phyloP scores from a whole-genome alignment of 2,888 invertebrate species.

The Callyntrura guangdongensis region DNA sequence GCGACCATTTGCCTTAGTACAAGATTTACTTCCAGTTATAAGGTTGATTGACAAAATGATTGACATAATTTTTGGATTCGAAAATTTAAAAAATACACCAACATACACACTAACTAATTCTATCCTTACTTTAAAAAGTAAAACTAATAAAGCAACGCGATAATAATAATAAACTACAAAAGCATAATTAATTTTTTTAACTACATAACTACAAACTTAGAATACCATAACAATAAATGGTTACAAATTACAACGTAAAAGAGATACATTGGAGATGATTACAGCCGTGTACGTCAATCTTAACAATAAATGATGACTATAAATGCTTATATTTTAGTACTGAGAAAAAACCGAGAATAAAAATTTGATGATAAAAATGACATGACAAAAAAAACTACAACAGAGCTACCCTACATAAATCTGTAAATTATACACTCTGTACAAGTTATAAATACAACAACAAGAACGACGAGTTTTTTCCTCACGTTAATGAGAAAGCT shows the following conservation, averaged over 20 bases:
- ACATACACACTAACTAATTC: too few relatives aligned
- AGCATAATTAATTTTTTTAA: background rate
- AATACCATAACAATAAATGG: background rate
- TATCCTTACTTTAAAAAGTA: background rate
- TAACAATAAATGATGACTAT: slow-evolving; percentile 49
- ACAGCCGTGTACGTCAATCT: background rate
- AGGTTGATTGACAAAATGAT: background rate
- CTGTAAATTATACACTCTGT: background rate
- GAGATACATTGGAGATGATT: slow-evolving; percentile 29
- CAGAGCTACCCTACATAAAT: background rate
- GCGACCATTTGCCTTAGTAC: background rate
- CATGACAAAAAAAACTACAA: slow-evolving; percentile 20
- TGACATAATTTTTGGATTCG: background rate
- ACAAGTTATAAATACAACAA: slow-evolving; percentile 23
- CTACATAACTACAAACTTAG: background rate
- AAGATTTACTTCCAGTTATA: background rate
- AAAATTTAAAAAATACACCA: too few relatives aligned
- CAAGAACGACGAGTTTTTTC: background rate
- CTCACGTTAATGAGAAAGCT: background rate
- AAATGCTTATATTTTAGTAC: slow-evolving; percentile 25
- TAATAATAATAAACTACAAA: background rate
- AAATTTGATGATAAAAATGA: slow-evolving; percentile 31
- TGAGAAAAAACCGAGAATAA: slow-evolving; percentile 5
- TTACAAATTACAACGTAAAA: slow-evolving; percentile 5
- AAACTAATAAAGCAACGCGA: background rate